Conservation (phyloP, 2,888 invertebrate species). For the Boloria euphrosyne region DNA sequence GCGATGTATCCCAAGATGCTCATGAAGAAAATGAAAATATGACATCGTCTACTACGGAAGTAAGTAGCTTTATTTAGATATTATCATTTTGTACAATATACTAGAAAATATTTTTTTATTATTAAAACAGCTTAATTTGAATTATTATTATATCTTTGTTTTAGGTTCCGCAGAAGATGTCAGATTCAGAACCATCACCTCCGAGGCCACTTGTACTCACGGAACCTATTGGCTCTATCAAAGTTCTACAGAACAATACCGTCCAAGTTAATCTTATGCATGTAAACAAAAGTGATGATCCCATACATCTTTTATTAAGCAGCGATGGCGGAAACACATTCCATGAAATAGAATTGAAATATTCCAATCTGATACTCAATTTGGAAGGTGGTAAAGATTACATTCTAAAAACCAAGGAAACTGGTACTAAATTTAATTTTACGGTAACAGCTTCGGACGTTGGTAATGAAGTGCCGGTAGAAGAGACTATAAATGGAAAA, state of each 20-base stretch:
- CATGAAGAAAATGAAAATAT: slow-evolving; percentile 82
- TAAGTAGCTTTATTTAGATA: slow-evolving; percentile 18
- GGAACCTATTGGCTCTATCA: slow-evolving; percentile 75
- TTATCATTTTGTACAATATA: too few relatives aligned
- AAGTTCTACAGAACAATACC: slow-evolving; percentile 73
- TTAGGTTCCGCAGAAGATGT: slow-evolving; percentile 47
- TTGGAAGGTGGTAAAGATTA: slow-evolving; percentile 73
- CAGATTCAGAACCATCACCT: slow-evolving; percentile 51
- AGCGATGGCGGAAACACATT: slow-evolving; percentile 68
- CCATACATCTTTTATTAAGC: slow-evolving; percentile 69
- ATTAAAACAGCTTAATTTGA: background rate
- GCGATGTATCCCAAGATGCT: slow-evolving; percentile 91
- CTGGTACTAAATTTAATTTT: slow-evolving; percentile 75
- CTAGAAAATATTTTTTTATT: too few relatives aligned
- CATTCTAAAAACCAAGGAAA: slow-evolving; percentile 73
- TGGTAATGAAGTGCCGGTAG: slow-evolving; percentile 49
- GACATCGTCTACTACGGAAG: slow-evolving; percentile 46
- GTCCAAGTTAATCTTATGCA: slow-evolving; percentile 75
- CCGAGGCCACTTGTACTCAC: slow-evolving; percentile 57
- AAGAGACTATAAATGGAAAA: slow-evolving; percentile 50
- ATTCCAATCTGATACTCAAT: slow-evolving; percentile 68
- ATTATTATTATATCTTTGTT: slow-evolving; percentile 12
- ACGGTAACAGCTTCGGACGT: slow-evolving; percentile 63
- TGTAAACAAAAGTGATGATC: slow-evolving; percentile 62
- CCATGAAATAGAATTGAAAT: slow-evolving; percentile 65